Evolutionary conservation across 2,888 invertebrate genomes (phyloP), one percentile per base, ranked within the genome.

Genomic region (Noctua janthina): DNA sequence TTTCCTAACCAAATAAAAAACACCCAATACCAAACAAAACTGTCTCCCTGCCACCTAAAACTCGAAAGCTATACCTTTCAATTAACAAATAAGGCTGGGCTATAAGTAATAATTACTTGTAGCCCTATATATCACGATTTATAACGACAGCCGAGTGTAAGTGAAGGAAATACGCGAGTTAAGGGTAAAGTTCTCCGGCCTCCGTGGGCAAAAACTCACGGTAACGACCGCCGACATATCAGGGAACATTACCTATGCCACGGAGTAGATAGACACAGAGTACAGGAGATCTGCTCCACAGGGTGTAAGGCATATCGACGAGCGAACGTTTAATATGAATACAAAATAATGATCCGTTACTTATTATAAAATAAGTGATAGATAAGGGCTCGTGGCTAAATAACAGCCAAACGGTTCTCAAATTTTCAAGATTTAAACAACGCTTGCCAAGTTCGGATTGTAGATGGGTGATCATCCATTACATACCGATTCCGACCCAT

Each of bases 161-260:
- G 80, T 90, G 90, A 90, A 90, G 86, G 84, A 90, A 90, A 90
- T 90, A 90, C 88, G 88, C 64, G 89, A 85, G 86, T 89, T 87
- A 29, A 75, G 90, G 86, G 74, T 82, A 71, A 84, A 90, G 85
- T 90, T 90, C 78, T 39, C 56, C 79, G 66, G 83, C 76, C 82
- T 83, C 74, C 11, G 79, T 82, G 87, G 85, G 87, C 72, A 88
- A 89, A 89, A 89, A 85, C 87, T 87, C 87, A 68, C 79, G 76
- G 82, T 90, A 90, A 89, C 90, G 89, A 87, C 82, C 82, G 56
- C 76, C 78, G 11, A 84, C 90, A 76, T 83, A 81, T 88, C 87
- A 77, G 46, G 56, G 76, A 73, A 79, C 75, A 86, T 84, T 78
- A 82, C 84, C 69, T 84, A 68, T 54, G 35, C n/a, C 15, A 67